Base-by-base conservation (phyloP, 2,113 vertebrate genomes). In the Sapayoa aenigma region DNA sequence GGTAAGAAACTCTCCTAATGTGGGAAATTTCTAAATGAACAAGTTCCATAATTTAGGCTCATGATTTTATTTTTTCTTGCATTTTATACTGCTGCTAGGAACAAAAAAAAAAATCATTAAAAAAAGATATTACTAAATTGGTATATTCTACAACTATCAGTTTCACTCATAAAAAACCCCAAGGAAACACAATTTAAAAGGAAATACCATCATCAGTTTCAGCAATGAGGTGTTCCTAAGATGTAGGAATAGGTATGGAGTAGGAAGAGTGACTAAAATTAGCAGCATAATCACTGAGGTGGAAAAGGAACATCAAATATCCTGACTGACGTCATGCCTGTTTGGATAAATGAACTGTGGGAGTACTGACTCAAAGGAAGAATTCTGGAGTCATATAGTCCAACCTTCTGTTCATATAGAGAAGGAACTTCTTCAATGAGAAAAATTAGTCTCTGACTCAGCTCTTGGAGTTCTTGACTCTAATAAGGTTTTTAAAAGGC, bases 271-370 rank as follows among this genome's bases (percentile, higher is more conserved):
- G 59, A 44, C 21, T 79, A 44, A 83, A 69, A 58, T 69, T 30
- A 85, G 3, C 30, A 35, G 12, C n/a, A 30, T 31, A 58, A 30
- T 41, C 37, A 71, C 21, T 83, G 80, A 79, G 22, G 27, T 72
- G 47, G 52, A 83, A 94, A 91, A 93, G 14, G 67, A 87, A 80
- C 52, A 41, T 50, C 23, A 83, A 37, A 76, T 86, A 76, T 16
- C 22, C 16, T 76, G 62, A 9, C 20, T 91, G 65, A 84, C 1
- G 0, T 81, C 75, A 66, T 69, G 5, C 31, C 63, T 53, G 19
- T 58, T 33, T 23, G 37, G 39, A 31, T 78, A 41, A 93, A 56
- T 33, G 12, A 50, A 6, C 16, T 79, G 41, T 8, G 4, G 27
- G 53, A 41, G 18, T 30, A 28, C 8, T 67, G n/a, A 50, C 30